Base-by-base conservation (phyloP, 1,140 invertebrate genomes). In the Yoshiicerus persimilis region DNA sequence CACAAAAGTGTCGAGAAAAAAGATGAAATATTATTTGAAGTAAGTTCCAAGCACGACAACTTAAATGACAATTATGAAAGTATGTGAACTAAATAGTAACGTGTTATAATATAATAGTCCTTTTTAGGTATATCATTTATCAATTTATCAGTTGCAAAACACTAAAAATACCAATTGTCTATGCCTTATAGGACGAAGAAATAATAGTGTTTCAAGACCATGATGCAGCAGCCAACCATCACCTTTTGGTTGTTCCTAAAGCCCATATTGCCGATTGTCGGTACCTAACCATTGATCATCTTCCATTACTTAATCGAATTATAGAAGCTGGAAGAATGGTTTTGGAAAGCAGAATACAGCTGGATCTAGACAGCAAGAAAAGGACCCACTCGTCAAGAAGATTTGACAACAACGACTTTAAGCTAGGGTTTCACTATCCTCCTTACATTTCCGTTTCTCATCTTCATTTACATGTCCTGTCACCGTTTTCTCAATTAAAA, bases 381-480 rank as follows among this genome's bases (percentile, higher is more conserved):
- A n/a, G n/a, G n/a, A n/a, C n/a, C n/a, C n/a, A n/a, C n/a, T n/a
- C n/a, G n/a, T n/a, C n/a, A n/a, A n/a, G n/a, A n/a, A n/a, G n/a
- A n/a, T n/a, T n/a, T n/a, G n/a, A n/a, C n/a, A n/a, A n/a, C 88
- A 5, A 0, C 16, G 47, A 56, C 8, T 4, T 56, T 4, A 56
- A n/a, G 94, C 0, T 96, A 70, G 97, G 97, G 1, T 98, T 98
- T 92, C 97, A 98, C 91, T 96, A 96, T 95, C 97, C 97, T 25
- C 97, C 97, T 0, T 98, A 98, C 92, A 95, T 96, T 77, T 95
- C 95, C 10, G 94, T 99, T 0, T 92, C 93, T 83, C 97, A 99
- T 93, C 93, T 98, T 4, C 97, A 98, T 93, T 93, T 99, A 47
- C 97, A 99, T 91, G 94, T 96, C 0, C 97, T 99, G 87, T 95